Percentiles rank a stretch among this genome's conserved stretches.
phyloP scores from a whole-genome alignment of 2,797 vertebrate species.

The Pseudochirops cupreus region DNA sequence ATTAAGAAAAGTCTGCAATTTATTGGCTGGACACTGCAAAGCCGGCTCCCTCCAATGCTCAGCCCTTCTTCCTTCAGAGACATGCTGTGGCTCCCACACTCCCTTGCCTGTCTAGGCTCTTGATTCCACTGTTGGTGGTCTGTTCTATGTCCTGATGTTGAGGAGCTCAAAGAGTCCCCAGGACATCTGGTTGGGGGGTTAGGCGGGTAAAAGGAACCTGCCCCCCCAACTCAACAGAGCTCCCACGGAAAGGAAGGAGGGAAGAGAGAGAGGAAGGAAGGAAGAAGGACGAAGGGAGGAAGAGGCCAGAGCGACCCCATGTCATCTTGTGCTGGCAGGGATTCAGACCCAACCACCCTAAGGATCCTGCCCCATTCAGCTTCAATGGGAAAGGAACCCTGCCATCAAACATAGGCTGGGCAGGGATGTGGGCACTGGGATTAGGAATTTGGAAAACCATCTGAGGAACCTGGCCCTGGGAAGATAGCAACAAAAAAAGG shows the following conservation, averaged over 20 bases:
- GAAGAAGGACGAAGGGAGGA: constrained; percentile 46
- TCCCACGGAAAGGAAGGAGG: constrained; percentile 38
- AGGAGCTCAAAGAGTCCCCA: background rate
- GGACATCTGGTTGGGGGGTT: constrained; percentile 28
- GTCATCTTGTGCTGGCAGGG: constrained; percentile 10
- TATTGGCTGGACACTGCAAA: background rate
- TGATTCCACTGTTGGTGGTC: background rate
- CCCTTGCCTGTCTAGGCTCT: background rate
- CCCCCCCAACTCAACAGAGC: constrained; percentile 28
- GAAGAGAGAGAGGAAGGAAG: background rate
- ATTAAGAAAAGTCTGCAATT: background rate
- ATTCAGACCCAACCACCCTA: constrained; percentile 54
- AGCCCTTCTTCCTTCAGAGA: background rate
- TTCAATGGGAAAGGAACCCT: constrained; percentile 73
- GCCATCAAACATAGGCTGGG: constrained; percentile 78
- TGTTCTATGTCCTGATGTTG: background rate
- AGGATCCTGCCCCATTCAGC: constrained; percentile 54
- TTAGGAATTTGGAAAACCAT: constrained; percentile 83
- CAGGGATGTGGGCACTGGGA: constrained; percentile 80
- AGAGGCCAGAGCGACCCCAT: background rate
- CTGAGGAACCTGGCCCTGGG: constrained; percentile 83
- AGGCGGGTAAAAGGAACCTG: background rate
- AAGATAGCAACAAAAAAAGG: constrained; percentile 77
- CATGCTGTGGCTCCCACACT: background rate
- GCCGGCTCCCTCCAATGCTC: background rate